Evolutionary conservation across 2,113 vertebrate species (phyloP).

Genomic region (Carettochelys insculpta): DNA sequence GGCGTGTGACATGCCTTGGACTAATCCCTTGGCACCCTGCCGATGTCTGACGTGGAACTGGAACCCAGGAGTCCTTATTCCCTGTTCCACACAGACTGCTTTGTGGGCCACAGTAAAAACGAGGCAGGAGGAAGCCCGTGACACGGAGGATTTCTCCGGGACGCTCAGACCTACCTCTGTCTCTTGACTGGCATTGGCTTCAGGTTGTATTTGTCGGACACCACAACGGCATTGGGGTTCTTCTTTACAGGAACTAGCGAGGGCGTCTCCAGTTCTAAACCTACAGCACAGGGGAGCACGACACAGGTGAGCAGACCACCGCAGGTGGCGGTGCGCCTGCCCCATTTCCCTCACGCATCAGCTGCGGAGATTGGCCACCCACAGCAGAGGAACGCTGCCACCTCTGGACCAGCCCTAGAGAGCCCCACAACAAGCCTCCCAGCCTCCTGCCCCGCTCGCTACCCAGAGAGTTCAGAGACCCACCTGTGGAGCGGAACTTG

Average conservation of each 20-base stretch:
- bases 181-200: slow-evolving; percentile 92
- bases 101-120: background rate
- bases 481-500: slow-evolving; percentile 94
- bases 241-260: slow-evolving; percentile 85
- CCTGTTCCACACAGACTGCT: background rate
- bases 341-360: background rate
- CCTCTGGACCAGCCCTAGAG: too few relatives aligned
- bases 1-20: background rate
- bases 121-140: background rate
- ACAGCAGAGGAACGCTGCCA: too few relatives aligned
- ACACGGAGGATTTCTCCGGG: background rate
- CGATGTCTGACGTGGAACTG: too few relatives aligned
- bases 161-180: slow-evolving; percentile 75
- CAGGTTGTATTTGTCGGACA: slow-evolving; percentile 91
- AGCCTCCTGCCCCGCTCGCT: background rate
- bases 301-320: background rate
- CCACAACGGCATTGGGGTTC: slow-evolving; percentile 68
- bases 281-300: slow-evolving; percentile 67
- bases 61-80: background rate
- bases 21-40: background rate
- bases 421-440: background rate
- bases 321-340: background rate
- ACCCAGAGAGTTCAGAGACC: background rate
- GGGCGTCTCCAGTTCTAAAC: slow-evolving; percentile 88
- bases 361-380: background rate